A percentile compares a stretch with the other conserved stretches of the same genome.
Conservation (phyloP, 2,888 invertebrate species). For the Prosopocoilus inquinatus region DNA sequence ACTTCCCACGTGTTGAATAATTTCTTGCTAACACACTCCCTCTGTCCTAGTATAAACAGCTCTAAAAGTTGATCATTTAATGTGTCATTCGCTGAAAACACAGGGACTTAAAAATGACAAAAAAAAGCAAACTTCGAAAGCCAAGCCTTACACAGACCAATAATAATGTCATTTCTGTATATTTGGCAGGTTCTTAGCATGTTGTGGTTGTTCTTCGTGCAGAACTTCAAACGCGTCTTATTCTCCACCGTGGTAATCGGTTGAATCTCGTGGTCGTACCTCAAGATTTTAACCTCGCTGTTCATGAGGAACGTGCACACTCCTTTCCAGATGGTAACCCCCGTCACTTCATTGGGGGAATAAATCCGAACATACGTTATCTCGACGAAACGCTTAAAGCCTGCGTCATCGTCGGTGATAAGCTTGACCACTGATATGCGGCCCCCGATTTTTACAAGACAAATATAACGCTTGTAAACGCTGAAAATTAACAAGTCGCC, state of each 20-base stretch:
- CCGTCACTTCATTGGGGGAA: slow-evolving; percentile 44
- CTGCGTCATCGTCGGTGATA: slow-evolving; percentile 23
- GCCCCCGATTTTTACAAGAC: slow-evolving; percentile 45
- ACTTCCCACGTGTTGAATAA: slow-evolving; percentile 46
- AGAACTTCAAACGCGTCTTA: slow-evolving; percentile 27
- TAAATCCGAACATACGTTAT: slow-evolving; percentile 47
- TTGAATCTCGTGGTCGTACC: slow-evolving; percentile 37
- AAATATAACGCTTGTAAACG: slow-evolving; percentile 43
- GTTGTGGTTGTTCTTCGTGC: slow-evolving; percentile 25
- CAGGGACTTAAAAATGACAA: slow-evolving; percentile 22
- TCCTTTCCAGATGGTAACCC: slow-evolving; percentile 46
- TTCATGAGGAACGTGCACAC: slow-evolving; percentile 45
- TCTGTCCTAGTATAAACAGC: slow-evolving; percentile 43
- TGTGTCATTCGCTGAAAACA: slow-evolving; percentile 39
- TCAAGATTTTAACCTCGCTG: slow-evolving; percentile 41
- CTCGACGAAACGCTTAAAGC: slow-evolving; percentile 36
- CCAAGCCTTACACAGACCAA: slow-evolving; percentile 43
- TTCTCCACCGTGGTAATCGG: slow-evolving; percentile 32
- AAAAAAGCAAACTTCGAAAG: background rate
- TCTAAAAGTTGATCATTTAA: slow-evolving; percentile 44
- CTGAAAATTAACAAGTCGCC: slow-evolving; percentile 31
- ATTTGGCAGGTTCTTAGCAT: slow-evolving; percentile 37
- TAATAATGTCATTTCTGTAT: slow-evolving; percentile 43
- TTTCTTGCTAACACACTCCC: slow-evolving; percentile 42
- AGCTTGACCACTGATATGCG: slow-evolving; percentile 43